Evolutionary conservation across 2,888 invertebrate species (phyloP), one percentile per base, ranked within the genome.

Genomic region (Meiosimyza platycephala): DNA sequence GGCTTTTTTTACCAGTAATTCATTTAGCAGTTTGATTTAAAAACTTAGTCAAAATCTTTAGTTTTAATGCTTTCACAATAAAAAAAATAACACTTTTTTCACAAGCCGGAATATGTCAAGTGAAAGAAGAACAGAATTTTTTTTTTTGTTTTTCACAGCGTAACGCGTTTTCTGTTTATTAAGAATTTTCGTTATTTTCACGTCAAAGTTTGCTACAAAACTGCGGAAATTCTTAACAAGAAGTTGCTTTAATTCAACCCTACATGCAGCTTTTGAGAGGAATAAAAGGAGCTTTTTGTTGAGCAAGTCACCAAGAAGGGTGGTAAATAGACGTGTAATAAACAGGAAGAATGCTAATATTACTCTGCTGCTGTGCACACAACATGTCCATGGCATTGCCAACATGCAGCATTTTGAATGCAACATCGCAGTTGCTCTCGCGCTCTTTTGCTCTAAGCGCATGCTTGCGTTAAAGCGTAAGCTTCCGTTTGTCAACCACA

Each of bases 141-240:
- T 28, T 74, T 48, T 54, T 62, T 52, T 18, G 33, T 64, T 55
- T 57, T 62, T 16, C 33, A 68, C 9, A 52, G 18, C 62, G 62
- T 28, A 54, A 47, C 47, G 68, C 55, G 33, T 51, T 72, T 59
- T 47, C 28, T 40, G 40, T 28, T 52, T 50, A 33, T 48, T 50
- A 52, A 16, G 60, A 48, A 54, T 47, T 18, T 64, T 52, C 57
- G 71, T n/a, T 64, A 48, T 57, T 64, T 64, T 63, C 80, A 79
- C 80, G 78, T 80, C 79, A 80, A 82, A 78, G 78, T 82, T 81
- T 82, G 79, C 80, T 82, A 82, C 80, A 79, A 80, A 81, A 84
- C 84, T 84, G 79, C 79, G 73, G 77, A 75, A 77, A 76, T 78
- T 76, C 74, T 73, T 63, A 76, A 74, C 77, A 73, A 72, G 74